A percentile compares a stretch with the other conserved stretches of the same genome.
phyloP scores from a whole-genome alignment of 2,888 invertebrate genomes.

The Polylopha cassiicola region DNA sequence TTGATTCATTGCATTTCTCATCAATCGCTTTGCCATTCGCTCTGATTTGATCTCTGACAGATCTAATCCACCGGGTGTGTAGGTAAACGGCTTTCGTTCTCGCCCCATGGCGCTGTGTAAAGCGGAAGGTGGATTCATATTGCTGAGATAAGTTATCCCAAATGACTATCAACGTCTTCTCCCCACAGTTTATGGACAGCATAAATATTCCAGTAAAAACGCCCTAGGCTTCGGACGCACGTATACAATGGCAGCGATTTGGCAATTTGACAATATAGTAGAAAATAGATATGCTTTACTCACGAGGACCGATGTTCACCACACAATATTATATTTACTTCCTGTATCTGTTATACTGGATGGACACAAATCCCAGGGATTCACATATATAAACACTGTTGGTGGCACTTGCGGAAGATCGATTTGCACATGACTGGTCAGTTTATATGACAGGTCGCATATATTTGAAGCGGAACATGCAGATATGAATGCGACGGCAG shows the following conservation, averaged over 20 bases:
- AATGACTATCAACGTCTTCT: slow-evolving; percentile 32
- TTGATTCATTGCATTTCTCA: slow-evolving; percentile 78
- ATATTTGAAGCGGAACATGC: slow-evolving; percentile 64
- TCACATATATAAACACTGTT: slow-evolving; percentile 36
- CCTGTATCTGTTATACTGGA: slow-evolving; percentile 37
- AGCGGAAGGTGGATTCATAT: slow-evolving; percentile 87
- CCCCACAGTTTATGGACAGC: slow-evolving; percentile 34
- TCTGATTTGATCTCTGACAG: slow-evolving; percentile 94
- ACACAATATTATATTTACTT: slow-evolving; percentile 55
- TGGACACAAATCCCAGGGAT: slow-evolving; percentile 7
- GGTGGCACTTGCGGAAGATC: slow-evolving; percentile 41
- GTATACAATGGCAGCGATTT: slow-evolving; percentile 36
- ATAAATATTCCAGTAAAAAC: slow-evolving; percentile 38
- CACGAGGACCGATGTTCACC: slow-evolving; percentile 52
- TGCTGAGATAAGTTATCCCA: slow-evolving; percentile 56
- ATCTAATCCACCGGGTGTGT: slow-evolving; percentile 94
- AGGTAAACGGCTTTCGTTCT: slow-evolving; percentile 96
- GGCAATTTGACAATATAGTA: slow-evolving; percentile 67
- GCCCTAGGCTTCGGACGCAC: slow-evolving; percentile 37
- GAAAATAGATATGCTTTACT: slow-evolving; percentile 65
- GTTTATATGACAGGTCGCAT: slow-evolving; percentile 47
- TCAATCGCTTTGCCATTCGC: slow-evolving; percentile 87
- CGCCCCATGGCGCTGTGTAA: slow-evolving; percentile 93
- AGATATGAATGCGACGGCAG: slow-evolving; percentile 68
- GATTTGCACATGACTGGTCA: slow-evolving; percentile 58